phyloP scores from a whole-genome alignment of 2,888 invertebrate species.

The Spatulosminthurus flaviceps region DNA sequence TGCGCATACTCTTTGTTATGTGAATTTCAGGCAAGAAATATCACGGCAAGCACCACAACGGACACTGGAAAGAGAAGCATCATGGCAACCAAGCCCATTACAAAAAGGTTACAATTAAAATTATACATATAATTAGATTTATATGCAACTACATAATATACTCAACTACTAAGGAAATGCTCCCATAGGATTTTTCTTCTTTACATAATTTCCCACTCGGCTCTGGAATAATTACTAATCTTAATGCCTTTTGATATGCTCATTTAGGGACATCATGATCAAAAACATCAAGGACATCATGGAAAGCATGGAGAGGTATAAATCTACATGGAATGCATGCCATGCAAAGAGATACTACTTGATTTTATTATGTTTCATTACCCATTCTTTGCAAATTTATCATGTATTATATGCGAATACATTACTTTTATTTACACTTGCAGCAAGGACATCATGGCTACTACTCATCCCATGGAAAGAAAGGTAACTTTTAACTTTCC shows the following conservation, averaged over 20 bases:
- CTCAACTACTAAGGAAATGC: background rate
- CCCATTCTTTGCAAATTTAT: background rate
- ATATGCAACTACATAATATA: background rate
- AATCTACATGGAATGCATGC: background rate
- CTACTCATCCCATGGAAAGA: conserved; percentile 60
- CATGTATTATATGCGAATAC: background rate
- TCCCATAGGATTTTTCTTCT: background rate
- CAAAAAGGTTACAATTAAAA: conserved; percentile 56
- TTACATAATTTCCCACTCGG: background rate
- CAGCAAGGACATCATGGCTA: conserved; percentile 60
- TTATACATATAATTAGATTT: conserved; percentile 13
- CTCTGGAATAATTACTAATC: conserved; percentile 27
- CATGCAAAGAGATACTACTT: background rate
- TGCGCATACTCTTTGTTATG: background rate
- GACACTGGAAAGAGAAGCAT: conserved; percentile 62
- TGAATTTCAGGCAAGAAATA: conserved; percentile 60
- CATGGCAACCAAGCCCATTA: conserved; percentile 61
- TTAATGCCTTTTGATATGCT: background rate
- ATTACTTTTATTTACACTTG: conserved; percentile 7
- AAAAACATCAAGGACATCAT: conserved; percentile 61
- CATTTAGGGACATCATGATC: conserved; percentile 59
- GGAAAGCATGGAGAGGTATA: conserved; percentile 60
- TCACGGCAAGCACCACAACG: conserved; percentile 63
- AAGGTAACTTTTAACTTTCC: conserved; percentile 45
- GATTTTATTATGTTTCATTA: background rate